These are phyloP conservation scores for Champsocephalus gunnari DNA, from an alignment of 2,797 vertebrate species.

Conservation along the genomic window DNA sequence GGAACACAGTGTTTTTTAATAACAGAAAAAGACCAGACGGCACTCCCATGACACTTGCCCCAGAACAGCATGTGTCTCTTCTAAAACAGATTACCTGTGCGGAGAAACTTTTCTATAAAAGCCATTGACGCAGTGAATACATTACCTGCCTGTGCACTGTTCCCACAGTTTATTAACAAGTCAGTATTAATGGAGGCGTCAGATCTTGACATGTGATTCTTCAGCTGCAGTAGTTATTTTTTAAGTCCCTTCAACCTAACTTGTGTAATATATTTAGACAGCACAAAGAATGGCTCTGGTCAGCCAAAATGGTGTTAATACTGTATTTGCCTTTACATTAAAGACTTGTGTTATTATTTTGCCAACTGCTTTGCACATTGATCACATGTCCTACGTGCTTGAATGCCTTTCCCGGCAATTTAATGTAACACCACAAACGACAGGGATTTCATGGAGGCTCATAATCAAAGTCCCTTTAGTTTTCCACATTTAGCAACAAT, in stretches of 20 bases:
- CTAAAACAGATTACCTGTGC: conserved; percentile 60
- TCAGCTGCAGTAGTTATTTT: conserved; percentile 19
- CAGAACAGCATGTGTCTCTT: conserved; percentile 37
- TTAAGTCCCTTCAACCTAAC: neutral
- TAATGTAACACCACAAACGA: conserved; percentile 13
- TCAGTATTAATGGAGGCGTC: conserved; percentile 71
- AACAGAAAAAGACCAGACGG: conserved; percentile 25
- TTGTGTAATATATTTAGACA: conserved; percentile 54
- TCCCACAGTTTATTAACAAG: conserved; percentile 77
- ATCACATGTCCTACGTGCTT: conserved; percentile 21
- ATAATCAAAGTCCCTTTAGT: conserved; percentile 11
- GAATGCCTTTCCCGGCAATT: neutral
- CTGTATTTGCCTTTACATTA: too few species aligned
- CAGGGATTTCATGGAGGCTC: neutral
- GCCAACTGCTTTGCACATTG: conserved; percentile 2
- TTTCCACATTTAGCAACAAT: conserved; percentile 7
- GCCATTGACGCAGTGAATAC: conserved; percentile 71
- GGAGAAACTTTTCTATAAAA: conserved; percentile 60
- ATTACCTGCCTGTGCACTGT: conserved; percentile 66
- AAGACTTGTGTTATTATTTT: conserved; percentile 29
- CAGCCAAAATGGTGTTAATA: neutral
- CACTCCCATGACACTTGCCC: conserved; percentile 12
- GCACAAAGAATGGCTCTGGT: conserved; percentile 23
- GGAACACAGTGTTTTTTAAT: conserved; percentile 15
- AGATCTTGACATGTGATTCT: conserved; percentile 57